A percentile compares a stretch with the other conserved stretches of the same genome.
Conservation (phyloP, 2,888 invertebrate species). For the Hesperia comma region DNA sequence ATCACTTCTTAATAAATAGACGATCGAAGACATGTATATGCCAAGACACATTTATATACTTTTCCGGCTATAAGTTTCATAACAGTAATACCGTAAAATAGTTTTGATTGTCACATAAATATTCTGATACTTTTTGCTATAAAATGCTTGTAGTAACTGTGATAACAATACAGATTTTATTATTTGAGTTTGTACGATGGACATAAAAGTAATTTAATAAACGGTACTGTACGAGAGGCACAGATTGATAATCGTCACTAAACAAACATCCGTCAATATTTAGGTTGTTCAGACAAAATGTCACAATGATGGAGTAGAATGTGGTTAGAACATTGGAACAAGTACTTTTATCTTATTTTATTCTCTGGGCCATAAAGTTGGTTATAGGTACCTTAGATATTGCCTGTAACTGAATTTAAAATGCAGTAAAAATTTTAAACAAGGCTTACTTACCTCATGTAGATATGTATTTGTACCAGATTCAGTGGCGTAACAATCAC, state of each 20-base stretch:
- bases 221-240: not conserved
- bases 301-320: constrained; percentile 20
- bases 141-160: not conserved
- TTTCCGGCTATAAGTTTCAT: not conserved
- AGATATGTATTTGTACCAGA: not conserved
- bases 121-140: not conserved
- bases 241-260: not conserved
- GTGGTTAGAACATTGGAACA: not conserved
- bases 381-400: not conserved
- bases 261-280: constrained; percentile 18
- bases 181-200: not conserved
- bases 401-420: not conserved
- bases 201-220: constrained; percentile 1
- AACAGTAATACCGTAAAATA: not conserved
- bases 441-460: too few relatives aligned
- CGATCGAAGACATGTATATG: not conserved
- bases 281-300: constrained; percentile 21
- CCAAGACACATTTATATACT: not conserved
- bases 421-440: not conserved
- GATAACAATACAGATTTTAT: not conserved
- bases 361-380: constrained; percentile 18
- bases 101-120: constrained; percentile 6
- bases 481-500: not conserved
- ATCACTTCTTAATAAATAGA: not conserved
- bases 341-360: constrained; percentile 14